Conservation (phyloP, 2,113 vertebrate genomes). For the Pristiophorus japonicus region DNA sequence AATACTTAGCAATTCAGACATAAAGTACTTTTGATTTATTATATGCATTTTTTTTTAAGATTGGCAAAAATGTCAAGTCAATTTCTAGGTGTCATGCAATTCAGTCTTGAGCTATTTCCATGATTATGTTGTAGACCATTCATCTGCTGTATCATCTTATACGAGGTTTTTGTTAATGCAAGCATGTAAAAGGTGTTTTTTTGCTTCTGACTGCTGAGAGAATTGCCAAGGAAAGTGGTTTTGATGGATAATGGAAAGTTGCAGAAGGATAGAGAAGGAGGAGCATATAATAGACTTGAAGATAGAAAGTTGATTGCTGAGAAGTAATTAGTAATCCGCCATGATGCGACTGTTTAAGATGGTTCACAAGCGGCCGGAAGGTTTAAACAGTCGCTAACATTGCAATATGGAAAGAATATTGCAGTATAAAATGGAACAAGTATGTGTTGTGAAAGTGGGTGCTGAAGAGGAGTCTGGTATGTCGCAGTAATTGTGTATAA, state of each 20-base stretch:
- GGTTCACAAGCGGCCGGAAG: neutral
- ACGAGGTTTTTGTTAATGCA: no score
- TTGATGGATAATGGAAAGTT: slow-evolving; percentile 47
- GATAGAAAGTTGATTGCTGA: neutral
- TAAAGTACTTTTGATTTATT: slow-evolving; percentile 28
- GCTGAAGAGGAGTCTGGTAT: neutral
- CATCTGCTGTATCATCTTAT: slow-evolving; percentile 60
- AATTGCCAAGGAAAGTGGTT: slow-evolving; percentile 30
- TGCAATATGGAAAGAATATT: neutral
- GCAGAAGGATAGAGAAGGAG: slow-evolving; percentile 39
- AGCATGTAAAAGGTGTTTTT: slow-evolving; percentile 42
- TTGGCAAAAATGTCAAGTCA: neutral
- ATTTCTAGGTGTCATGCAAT: neutral
- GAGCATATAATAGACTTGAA: slow-evolving; percentile 31
- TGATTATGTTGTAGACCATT: slow-evolving; percentile 43
- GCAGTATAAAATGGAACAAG: neutral
- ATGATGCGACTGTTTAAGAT: neutral
- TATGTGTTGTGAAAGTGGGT: neutral
- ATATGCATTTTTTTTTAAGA: neutral
- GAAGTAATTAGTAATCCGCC: neutral
- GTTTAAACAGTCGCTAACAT: neutral
- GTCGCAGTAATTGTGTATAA: neutral
- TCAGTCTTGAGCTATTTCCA: slow-evolving; percentile 45
- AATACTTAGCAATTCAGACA: neutral
- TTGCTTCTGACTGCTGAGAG: slow-evolving; percentile 36